Evolutionary conservation across 2,797 vertebrate species (phyloP).

Genomic region (Uromys caudimaculatus): DNA sequence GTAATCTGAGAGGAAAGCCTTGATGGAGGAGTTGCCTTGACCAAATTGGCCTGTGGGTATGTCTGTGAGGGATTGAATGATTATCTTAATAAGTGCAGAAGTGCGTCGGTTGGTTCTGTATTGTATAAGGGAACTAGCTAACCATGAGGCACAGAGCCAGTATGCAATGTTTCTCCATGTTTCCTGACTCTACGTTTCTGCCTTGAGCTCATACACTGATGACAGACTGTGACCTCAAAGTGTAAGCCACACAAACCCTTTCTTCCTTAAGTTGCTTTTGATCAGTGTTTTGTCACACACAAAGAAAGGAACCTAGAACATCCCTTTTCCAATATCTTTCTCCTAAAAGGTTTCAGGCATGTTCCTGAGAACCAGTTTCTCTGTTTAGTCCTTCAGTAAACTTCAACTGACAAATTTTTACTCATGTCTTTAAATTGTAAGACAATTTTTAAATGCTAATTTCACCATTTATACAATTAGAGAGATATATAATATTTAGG

Average conservation of each 20-base stretch:
- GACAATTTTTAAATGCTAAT: not conserved
- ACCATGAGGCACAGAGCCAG: not conserved
- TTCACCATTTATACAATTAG: not conserved
- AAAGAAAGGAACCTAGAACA: not conserved
- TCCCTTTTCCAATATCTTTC: too few species aligned
- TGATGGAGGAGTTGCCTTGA: not conserved
- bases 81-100: not conserved
- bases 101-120: not conserved
- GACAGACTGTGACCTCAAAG: not conserved
- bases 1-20: not conserved
- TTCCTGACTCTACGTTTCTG: not conserved
- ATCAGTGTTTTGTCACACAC: not conserved
- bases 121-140: not conserved
- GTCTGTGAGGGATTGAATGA: not conserved
- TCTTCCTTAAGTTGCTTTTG: not conserved
- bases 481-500: not conserved
- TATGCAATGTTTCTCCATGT: not conserved
- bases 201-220: not conserved
- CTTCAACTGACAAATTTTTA: too few species aligned
- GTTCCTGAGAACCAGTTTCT: rapidly evolving
- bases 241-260: not conserved
- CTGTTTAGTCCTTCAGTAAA: not conserved
- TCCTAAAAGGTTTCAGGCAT: rapidly evolving
- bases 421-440: not conserved
- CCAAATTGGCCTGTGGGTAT: not conserved